phyloP scores from a whole-genome alignment of 1,140 invertebrate species.

The Drosophila tani region DNA sequence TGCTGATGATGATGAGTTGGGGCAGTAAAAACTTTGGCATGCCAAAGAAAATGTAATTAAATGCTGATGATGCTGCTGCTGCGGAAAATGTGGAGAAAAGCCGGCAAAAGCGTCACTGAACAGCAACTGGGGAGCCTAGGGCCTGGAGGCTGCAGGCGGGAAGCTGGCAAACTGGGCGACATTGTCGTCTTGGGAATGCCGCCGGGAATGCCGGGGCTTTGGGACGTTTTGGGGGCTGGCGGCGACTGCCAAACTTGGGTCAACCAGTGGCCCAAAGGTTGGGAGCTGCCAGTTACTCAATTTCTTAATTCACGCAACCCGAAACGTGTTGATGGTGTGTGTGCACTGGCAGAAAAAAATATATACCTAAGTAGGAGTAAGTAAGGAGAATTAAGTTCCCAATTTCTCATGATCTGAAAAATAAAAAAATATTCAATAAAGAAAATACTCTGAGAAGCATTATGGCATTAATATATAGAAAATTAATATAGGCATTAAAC shows the following conservation, averaged over 20 bases:
- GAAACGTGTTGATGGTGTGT: slow-evolving; percentile 63
- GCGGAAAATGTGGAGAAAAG: slow-evolving; percentile 5
- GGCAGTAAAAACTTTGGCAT: slow-evolving; percentile 53
- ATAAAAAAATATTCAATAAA: too few relatives aligned
- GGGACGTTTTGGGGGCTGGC: background rate
- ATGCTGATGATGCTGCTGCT: slow-evolving; percentile 67
- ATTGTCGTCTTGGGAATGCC: slow-evolving; percentile 58
- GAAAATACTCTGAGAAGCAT: too few relatives aligned
- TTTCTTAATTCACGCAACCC: slow-evolving; percentile 75
- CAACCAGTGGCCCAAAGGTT: slow-evolving; percentile 36
- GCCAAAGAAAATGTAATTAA: slow-evolving; percentile 70
- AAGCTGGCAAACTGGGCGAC: slow-evolving; percentile 39
- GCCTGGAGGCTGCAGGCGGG: background rate
- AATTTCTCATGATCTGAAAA: too few relatives aligned
- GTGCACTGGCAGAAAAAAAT: slow-evolving; percentile 16
- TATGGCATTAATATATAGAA: too few relatives aligned
- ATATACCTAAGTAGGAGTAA: too few relatives aligned
- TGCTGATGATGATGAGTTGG: slow-evolving; percentile 40
- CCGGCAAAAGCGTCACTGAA: slow-evolving; percentile 10
- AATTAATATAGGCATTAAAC: too few relatives aligned
- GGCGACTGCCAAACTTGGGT: slow-evolving; percentile 4
- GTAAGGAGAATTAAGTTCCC: too few relatives aligned
- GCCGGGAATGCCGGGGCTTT: background rate
- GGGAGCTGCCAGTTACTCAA: slow-evolving; percentile 62
- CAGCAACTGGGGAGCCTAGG: slow-evolving; percentile 37